These are phyloP conservation scores for Drosophila kurseongensis DNA, from an alignment of 1,140 invertebrate genomes.

Conservation along the genomic window DNA sequence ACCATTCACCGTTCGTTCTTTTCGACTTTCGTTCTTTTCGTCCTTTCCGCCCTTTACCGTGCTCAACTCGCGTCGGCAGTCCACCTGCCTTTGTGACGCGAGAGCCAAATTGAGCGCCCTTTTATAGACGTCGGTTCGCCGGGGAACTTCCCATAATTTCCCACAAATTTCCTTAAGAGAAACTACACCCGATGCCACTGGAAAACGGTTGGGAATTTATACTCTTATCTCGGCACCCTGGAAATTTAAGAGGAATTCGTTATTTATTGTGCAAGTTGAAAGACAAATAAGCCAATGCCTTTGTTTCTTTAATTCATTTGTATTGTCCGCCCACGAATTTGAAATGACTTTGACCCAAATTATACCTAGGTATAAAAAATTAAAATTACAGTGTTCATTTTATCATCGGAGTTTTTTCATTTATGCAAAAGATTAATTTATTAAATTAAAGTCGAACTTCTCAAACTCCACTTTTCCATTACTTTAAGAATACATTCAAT, in stretches of 20 bases:
- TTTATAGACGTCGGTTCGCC: constrained; percentile 18
- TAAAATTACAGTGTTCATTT: too few species aligned
- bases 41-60: not conserved
- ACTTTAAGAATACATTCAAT: too few species aligned
- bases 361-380: too few species aligned
- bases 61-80: constrained; percentile 5
- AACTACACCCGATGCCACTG: not conserved
- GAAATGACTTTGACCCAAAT: not conserved
- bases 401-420: too few species aligned
- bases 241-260: constrained; percentile 26
- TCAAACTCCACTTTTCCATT: too few species aligned
- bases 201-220: not conserved
- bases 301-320: constrained; percentile 15
- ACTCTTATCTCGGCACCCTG: not conserved
- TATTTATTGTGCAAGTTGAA: constrained; percentile 30
- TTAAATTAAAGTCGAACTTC: too few species aligned
- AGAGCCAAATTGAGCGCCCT: constrained; percentile 4
- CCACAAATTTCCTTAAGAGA: constrained; percentile 1
- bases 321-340: not conserved
- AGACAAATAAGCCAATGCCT: constrained; percentile 30
- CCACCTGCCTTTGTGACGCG: constrained; percentile 30
- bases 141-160: not conserved
- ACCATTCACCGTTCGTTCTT: not conserved
- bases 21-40: not conserved
- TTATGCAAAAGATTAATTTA: too few species aligned